Evolutionary conservation across 2,113 vertebrate species (phyloP), one percentile per base, ranked within the genome.

Genomic region (Calonectris borealis): DNA sequence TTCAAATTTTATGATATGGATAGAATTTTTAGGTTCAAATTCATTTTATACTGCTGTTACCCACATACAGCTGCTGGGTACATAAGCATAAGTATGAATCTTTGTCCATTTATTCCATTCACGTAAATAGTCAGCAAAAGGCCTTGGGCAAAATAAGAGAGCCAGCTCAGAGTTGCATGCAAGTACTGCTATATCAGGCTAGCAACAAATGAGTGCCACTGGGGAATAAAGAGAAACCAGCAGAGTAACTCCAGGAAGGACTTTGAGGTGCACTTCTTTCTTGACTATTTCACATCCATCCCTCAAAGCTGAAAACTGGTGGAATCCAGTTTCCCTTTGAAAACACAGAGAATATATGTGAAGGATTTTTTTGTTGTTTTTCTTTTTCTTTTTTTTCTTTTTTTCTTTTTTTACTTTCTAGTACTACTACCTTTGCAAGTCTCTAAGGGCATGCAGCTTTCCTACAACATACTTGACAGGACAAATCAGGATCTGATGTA

Each of bases 361-460:
- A 76, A 42, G 7, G 14, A 8, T 12, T 40, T 48, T 46, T 7
- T 34, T 76, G 7, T 10, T 54, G 9, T 7, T 70, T 9, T 17
- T 61, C 11, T 5, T 38, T 4, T 15, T 6, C 44, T n/a, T 6
- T 2, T 11, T 20, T 8, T 40, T 40, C 16, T 7, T 3, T 4
- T 7, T 49, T 18, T 20, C 1, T 21, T n/a, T 6, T 42, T 70
- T 71, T n/a, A 34, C 73, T 34, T 60, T 64, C 5, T 54, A 73
- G 20, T 36, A 64, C 4, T 48, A 26, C 16, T 51, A 21, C 51
- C 22, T 68, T 64, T 58, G 55, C 29, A 84, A n/a, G 6, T 19
- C 44, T 64, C 4, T 55, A 66, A 72, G 57, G 27, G 40, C 19
- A 84, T 48, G 11, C 16, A 60, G n/a, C 31, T 80, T 69, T 20